Evolutionary conservation across 2,797 vertebrate genomes (phyloP).

Genomic region (Monodelphis domestica): DNA sequence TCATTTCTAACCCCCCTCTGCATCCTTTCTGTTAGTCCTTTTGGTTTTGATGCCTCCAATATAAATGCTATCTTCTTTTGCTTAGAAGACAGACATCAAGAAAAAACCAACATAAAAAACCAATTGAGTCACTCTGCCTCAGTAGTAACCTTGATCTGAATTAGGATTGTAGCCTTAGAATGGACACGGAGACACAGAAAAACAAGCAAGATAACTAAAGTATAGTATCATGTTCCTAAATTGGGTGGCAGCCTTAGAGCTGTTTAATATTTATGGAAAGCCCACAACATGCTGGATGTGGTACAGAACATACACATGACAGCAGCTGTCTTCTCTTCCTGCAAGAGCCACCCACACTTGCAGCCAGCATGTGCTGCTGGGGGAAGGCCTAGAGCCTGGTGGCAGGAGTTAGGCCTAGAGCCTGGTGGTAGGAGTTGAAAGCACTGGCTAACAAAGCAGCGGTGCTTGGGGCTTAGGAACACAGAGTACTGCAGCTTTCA

Average conservation of each 20-base stretch:
- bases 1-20: no score
- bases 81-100: not conserved
- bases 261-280: slow-evolving; percentile 2
- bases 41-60: not conserved
- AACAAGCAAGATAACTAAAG: not conserved
- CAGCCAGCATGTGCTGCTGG: not conserved
- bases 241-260: not conserved
- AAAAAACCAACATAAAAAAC: no score
- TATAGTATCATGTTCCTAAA: not conserved
- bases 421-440: not conserved
- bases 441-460: not conserved
- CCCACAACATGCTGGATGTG: slow-evolving; percentile 1
- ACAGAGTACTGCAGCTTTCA: not conserved
- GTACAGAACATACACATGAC: slow-evolving; percentile 5
- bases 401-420: not conserved
- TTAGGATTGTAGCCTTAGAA: not conserved
- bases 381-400: not conserved
- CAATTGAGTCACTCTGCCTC: not conserved
- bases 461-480: not conserved
- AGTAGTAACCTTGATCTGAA: not conserved
- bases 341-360: not conserved
- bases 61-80: not conserved
- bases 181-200: not conserved
- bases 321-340: slow-evolving; percentile 2
- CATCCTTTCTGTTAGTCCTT: not conserved